These are phyloP conservation scores for Halictus quadricinctus DNA, from an alignment of 2,888 invertebrate species.

Conservation along the genomic window DNA sequence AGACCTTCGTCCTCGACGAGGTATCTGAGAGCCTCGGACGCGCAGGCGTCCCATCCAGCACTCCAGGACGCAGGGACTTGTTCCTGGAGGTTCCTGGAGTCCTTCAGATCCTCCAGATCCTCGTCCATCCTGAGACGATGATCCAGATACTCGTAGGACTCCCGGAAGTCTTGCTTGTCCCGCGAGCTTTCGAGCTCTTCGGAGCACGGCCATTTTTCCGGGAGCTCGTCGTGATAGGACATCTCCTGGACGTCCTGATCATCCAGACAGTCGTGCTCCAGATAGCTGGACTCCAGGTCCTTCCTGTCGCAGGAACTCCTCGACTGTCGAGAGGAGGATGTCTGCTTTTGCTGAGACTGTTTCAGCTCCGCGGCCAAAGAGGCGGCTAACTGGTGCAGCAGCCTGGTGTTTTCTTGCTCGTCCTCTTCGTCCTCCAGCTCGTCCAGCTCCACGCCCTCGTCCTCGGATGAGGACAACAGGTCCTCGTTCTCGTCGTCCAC, in stretches of 20 bases:
- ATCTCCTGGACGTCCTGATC: conserved; percentile 14
- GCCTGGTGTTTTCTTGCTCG: conserved; percentile 66
- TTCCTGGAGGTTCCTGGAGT: conserved; percentile 14
- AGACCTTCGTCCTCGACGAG: conserved; percentile 78
- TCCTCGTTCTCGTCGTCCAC: conserved; percentile 74
- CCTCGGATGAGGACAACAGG: conserved; percentile 73
- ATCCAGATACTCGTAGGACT: conserved; percentile 31
- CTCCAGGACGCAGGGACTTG: conserved; percentile 68
- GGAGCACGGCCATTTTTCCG: conserved; percentile 22
- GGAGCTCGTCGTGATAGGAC: conserved; percentile 7
- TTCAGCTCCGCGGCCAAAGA: conserved; percentile 76
- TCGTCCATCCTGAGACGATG: conserved; percentile 50
- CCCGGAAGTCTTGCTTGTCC: conserved; percentile 4
- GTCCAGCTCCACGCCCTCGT: conserved; percentile 79
- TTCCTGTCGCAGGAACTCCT: conserved; percentile 28
- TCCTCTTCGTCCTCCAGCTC: conserved; percentile 66
- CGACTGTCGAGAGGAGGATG: background rate
- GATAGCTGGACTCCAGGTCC: conserved; percentile 64
- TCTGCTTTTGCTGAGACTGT: conserved; percentile 65
- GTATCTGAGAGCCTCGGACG: conserved; percentile 77
- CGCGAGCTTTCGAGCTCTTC: no score
- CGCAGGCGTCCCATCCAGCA: conserved; percentile 79
- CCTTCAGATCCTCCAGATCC: conserved; percentile 20
- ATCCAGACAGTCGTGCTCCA: conserved; percentile 46
- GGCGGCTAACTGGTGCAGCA: conserved; percentile 75